Percentiles rank a stretch among this genome's conserved stretches.
These are phyloP conservation scores for Palloptera scutellata DNA, from an alignment of 2,888 invertebrate species.

Conservation along the genomic window DNA sequence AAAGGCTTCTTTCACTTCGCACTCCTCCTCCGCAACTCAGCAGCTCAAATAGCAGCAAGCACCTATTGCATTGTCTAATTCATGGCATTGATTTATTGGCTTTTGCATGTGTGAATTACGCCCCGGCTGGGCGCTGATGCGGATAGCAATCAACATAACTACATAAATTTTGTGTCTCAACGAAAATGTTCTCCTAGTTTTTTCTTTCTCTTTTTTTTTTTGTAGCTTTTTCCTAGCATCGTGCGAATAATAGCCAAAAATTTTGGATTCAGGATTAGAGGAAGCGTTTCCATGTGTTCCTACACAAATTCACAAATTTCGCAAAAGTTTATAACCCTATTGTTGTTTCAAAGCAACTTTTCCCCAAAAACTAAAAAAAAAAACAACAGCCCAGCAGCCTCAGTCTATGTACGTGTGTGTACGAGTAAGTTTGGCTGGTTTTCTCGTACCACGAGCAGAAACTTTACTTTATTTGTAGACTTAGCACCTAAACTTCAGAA, in stretches of 20 bases:
- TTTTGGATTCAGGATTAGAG: conserved; percentile 10
- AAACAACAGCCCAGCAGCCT: too few species aligned
- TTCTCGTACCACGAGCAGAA: too few species aligned
- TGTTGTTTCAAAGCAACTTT: neutral
- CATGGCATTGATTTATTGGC: conserved; percentile 12
- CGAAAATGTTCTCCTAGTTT: conserved; percentile 2
- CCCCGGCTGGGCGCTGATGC: conserved; percentile 15
- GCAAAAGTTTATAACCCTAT: conserved; percentile 16
- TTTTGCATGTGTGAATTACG: conserved; percentile 22
- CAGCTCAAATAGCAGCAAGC: neutral
- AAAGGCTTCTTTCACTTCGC: too few species aligned
- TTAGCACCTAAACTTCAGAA: too few species aligned
- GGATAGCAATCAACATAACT: conserved; percentile 25
- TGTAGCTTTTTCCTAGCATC: neutral
- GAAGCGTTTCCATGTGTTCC: conserved; percentile 14
- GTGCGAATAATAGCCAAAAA: conserved; percentile 12
- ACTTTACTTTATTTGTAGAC: too few species aligned
- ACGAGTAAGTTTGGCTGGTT: too few species aligned
- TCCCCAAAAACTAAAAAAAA: too few species aligned
- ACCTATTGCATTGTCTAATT: conserved; percentile 19
- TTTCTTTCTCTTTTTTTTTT: too few species aligned
- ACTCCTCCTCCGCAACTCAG: neutral
- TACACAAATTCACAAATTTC: conserved; percentile 15
- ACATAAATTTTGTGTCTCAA: conserved; percentile 23
- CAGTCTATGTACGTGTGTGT: too few species aligned